Evolutionary conservation across 2,797 vertebrate genomes (phyloP), one percentile per base, ranked within the genome.

Genomic region (Neosilurus mollespiculum): DNA sequence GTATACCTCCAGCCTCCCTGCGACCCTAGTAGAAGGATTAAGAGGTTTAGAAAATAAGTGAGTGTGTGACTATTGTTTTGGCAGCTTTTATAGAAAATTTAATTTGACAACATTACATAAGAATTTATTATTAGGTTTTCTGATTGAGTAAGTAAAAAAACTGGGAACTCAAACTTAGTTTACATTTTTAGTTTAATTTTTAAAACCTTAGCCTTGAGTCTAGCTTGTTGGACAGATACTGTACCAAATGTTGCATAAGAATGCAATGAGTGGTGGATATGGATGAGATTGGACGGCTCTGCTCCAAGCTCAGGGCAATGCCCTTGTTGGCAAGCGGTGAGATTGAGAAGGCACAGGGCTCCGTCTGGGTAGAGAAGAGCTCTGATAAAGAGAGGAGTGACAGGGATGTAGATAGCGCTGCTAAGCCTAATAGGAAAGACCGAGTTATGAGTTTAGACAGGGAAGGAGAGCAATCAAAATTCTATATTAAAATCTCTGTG

Each of bases 311-410:
- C 51, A 59, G 83, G 83, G 83, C 83, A 34, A 80, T 80, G 80
- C 78, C 70, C 76, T 80, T n/a, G 64, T 85, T 66, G 78, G 83
- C 85, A 86, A 77, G 65, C 65, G 61, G 75, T 79, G 26, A 80
- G 69, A 84, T 49, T 78, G 69, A 37, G 67, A 77, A 51, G 67
- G 69, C 67, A 80, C 26, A 58, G 75, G 65, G 65, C 65, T 70
- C 54, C 62, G 75, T 16, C 69, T 80, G 77, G 30, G 61, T 75
- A 64, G 30, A 67, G 70, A 67, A 88, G 86, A 77, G 70, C 76
- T 61, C 80, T 87, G 87, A 88, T 88, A 87, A 88, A 80, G 75
- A 24, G 78, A 82, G 81, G 80, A 84, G 83, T 56, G 69, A 83
- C 85, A 80, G 79, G 58, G 66, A 51, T 83, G 76, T 37, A 85